Percentiles rank a stretch among this genome's conserved stretches.
These are phyloP conservation scores for Cynaeus angustus DNA, from an alignment of 2,888 invertebrate genomes.

Conservation along the genomic window DNA sequence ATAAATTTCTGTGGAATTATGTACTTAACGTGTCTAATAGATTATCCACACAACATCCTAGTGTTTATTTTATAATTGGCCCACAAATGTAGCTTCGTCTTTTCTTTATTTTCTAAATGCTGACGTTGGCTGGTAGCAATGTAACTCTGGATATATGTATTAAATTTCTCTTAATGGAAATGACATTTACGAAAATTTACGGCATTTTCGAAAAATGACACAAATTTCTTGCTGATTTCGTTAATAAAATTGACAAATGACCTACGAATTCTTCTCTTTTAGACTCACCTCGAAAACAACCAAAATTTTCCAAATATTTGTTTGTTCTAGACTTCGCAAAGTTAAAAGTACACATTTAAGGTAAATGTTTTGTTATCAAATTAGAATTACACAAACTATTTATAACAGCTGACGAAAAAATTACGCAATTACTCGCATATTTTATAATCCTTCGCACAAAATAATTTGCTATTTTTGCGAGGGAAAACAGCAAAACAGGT, in stretches of 20 bases:
- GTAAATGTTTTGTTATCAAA: slow-evolving; percentile 2
- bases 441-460: not conserved
- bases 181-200: slow-evolving; percentile 6
- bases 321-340: too few species aligned
- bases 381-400: not conserved
- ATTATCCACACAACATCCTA: too few species aligned
- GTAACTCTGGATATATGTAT: not conserved
- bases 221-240: not conserved
- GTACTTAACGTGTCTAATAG: too few species aligned
- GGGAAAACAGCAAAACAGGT: slow-evolving; percentile 21
- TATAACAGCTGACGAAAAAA: not conserved
- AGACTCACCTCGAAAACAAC: not conserved
- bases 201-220: not conserved
- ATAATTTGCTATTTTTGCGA: not conserved
- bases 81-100: too few species aligned
- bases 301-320: not conserved
- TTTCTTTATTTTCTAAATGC: too few species aligned
- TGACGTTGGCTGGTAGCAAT: too few species aligned
- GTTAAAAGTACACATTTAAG: not conserved
- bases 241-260: not conserved
- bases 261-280: too few species aligned
- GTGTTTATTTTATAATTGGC: too few species aligned
- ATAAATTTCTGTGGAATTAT: too few species aligned
- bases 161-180: slow-evolving; percentile 2
- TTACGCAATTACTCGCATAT: slow-evolving; percentile 2